A percentile compares a stretch with the other conserved stretches of the same genome.
Evolutionary conservation across 2,113 vertebrate genomes (phyloP).

Genomic region (Ceyx cyanopectus): DNA sequence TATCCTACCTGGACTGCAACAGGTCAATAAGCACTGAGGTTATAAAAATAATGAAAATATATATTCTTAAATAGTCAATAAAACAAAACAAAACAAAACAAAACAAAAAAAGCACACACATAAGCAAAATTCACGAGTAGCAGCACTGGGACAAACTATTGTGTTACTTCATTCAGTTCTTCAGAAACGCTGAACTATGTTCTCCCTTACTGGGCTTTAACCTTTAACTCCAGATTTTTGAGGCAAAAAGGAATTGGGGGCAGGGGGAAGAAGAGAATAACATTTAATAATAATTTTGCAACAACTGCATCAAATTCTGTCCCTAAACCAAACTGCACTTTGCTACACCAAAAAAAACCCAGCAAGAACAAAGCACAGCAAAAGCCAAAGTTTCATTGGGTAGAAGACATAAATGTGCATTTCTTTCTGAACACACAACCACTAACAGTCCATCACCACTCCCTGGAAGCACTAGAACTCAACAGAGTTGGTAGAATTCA

Average conservation of each 20-base stretch:
- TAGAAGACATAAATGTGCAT: background rate
- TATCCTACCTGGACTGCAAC: background rate
- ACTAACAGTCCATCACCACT: background rate
- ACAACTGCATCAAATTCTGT: background rate
- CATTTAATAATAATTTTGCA: background rate
- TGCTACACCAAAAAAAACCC: background rate
- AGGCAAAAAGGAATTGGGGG: background rate
- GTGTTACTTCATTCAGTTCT: background rate
- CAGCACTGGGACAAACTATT: background rate
- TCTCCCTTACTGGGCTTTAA: background rate
- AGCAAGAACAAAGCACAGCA: background rate
- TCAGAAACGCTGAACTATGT: background rate
- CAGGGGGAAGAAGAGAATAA: background rate
- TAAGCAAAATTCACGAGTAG: too few relatives aligned
- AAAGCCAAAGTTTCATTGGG: background rate
- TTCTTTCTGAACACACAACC: background rate
- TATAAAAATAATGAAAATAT: background rate
- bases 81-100: too few relatives aligned
- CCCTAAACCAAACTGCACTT: background rate
- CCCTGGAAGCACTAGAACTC: background rate
- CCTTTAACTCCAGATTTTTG: background rate
- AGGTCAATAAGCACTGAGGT: background rate
- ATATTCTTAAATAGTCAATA: background rate
- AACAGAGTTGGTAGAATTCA: background rate
- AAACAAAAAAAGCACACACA: too few relatives aligned